Base-by-base conservation (phyloP, 2,797 vertebrate genomes). In the Poeciliopsis paucimaculata region DNA sequence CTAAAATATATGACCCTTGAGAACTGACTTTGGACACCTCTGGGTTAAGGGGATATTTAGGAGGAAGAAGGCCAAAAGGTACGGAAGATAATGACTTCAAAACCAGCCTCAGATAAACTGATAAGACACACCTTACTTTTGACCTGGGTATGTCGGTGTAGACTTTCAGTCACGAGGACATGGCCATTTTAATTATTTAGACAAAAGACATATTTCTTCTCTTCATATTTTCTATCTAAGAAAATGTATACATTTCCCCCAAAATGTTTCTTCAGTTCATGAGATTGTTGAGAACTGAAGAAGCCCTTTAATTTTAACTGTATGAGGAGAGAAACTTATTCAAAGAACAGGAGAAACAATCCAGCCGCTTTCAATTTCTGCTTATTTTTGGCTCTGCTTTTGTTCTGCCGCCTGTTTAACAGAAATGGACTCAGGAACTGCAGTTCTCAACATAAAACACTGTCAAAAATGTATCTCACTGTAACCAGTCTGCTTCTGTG, bases 51-150 rank as follows among this genome's bases (percentile, higher is more conserved):
- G 62, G 62, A 36, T 64, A 39, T 39, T 39, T 18, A 66, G 18
- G 10, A 66, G 8, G 8, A 66, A 10, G 34, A 66, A 66, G 8
- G 16, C 16, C n/a, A 39, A 39, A 20, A 15, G 28, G 6, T 64
- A 2, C 1, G 31, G 12, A 2, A 64, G 3, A 8, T 23, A 20
- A 18, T 4, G 18, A 23, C 34, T 36, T 18, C 4, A 36, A 39
- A 36, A 39, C 8, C 18, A 39, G 6, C 7, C 9, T 39, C 11
- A 39, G 62, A 66, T 23, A 36, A 10, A 39, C 34, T 66, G 62
- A 66, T 66, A 66, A 66, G 62, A 66, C 62, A 66, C 62, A 20
- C 62, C 62, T 66, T 39, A 10, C 34, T 66, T 39, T 66, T 66
- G 34, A 4, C 18, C 34, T 36, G 9, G 1, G 34, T 39, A 66